Base-by-base conservation (phyloP, 2,888 invertebrate genomes). In the Lasius fuliginosus region DNA sequence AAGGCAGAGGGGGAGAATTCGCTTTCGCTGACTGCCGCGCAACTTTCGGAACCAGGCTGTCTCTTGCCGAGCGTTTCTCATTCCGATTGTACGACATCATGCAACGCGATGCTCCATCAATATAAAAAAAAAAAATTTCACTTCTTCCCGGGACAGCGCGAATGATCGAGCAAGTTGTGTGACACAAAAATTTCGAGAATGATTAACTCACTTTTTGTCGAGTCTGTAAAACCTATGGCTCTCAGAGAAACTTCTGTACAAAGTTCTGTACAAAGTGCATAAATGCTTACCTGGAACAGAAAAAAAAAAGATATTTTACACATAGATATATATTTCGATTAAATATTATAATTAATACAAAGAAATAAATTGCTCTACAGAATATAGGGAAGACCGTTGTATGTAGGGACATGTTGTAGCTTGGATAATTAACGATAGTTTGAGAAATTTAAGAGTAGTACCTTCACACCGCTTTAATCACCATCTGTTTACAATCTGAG, bases 211-310 rank as follows among this genome's bases (percentile, higher is more conserved):
- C 79, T 46, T 81, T 81, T 46, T 1, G 60, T 46, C 12, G 58
- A 69, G 27, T 83, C 42, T 3, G 60, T 68, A 12, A 56, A 71
- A 77, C 42, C 64, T 49, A 42, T 49, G 11, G 11, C 40, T 30
- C 1, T 15, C 73, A 18, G 1, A 9, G 30, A 4, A 46, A 46
- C 12, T 56, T 23, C 23, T 23, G 23, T 23, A 23, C 23, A 23
- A 23, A 12, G 30, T 8, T 64, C 30, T 30, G 11, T n/a, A 65
- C 18, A 42, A 46, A 58, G 12, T 12, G n/a, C 12, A 18, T 11
- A 42, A 49, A 8, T n/a, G 36, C 93, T 90, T 92, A 93, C 93
- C 93, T 93, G 92, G n/a, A 93, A 93, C 92, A 93, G 71, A 93
- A 89, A 91, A 23, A 93, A 89, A 91, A 23, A 82, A 64, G 62